A percentile compares a stretch with the other conserved stretches of the same genome.
Conservation (phyloP, 1,140 invertebrate species). For the Atta texana region DNA sequence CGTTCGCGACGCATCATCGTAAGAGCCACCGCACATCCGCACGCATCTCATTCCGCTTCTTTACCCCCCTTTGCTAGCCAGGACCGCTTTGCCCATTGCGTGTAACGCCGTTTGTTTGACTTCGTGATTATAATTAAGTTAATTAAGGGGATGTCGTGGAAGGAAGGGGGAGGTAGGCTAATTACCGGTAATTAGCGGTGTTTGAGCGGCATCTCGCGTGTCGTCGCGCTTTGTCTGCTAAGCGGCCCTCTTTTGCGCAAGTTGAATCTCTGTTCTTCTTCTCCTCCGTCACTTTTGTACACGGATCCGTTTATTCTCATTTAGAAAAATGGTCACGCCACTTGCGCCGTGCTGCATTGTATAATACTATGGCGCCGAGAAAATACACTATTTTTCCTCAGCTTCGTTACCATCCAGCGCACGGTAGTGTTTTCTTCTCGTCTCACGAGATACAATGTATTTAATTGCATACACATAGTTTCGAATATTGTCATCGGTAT, state of each 20-base stretch:
- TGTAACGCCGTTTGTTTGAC: constrained; percentile 76
- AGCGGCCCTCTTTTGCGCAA: constrained; percentile 29
- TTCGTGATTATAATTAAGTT: constrained; percentile 81
- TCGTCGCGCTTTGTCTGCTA: constrained; percentile 47
- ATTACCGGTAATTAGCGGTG: constrained; percentile 78
- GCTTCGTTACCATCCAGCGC: constrained; percentile 25
- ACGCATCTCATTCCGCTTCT: constrained; percentile 77
- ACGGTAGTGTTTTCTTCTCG: constrained; percentile 40
- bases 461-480: background rate
- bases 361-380: constrained; percentile 27
- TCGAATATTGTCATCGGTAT: background rate
- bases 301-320: constrained; percentile 11
- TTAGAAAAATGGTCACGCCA: constrained; percentile 28
- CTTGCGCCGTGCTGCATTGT: background rate
- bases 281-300: constrained; percentile 15
- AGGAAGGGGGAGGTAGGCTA: constrained; percentile 53
- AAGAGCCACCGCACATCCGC: constrained; percentile 48
- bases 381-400: constrained; percentile 37
- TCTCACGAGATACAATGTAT: background rate
- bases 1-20: background rate
- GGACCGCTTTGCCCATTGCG: constrained; percentile 24
- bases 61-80: constrained; percentile 33
- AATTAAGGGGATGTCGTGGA: constrained; percentile 72
- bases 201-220: constrained; percentile 77
- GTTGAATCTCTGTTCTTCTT: constrained; percentile 27